A percentile compares a stretch with the other conserved stretches of the same genome.
Conservation (phyloP, 2,113 vertebrate species). For the Herpetotheres cachinnans region DNA sequence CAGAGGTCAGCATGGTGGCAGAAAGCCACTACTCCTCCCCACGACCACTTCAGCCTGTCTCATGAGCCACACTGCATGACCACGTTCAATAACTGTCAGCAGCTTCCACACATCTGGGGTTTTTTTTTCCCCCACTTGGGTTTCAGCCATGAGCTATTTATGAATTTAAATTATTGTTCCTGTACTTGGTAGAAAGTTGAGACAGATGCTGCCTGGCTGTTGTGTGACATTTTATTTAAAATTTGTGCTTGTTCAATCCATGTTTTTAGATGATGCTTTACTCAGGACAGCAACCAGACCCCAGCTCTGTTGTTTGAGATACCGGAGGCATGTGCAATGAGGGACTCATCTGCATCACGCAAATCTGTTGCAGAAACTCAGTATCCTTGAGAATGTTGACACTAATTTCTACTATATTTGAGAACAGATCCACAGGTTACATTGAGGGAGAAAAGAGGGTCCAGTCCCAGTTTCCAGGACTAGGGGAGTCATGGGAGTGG, state of each 20-base stretch:
- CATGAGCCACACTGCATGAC: not conserved
- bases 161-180: not conserved
- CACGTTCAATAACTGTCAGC: not conserved
- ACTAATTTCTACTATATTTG: not conserved
- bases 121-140: too few species aligned
- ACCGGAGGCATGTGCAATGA: not conserved
- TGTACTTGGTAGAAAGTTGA: not conserved
- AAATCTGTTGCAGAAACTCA: not conserved
- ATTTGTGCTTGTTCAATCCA: not conserved
- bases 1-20: not conserved
- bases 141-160: not conserved
- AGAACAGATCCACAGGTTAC: not conserved
- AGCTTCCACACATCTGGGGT: accelerated
- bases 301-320: not conserved
- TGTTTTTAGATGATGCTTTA: not conserved
- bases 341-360: not conserved
- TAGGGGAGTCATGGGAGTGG: accelerated
- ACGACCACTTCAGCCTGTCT: not conserved
- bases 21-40: not conserved
- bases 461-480: not conserved
- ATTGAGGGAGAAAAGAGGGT: not conserved
- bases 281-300: not conserved
- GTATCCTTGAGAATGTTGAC: not conserved
- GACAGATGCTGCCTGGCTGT: not conserved
- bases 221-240: not conserved